phyloP scores from a whole-genome alignment of 53 echinoderm and acorn worm genomes.

The Hippasteria phrygiana region DNA sequence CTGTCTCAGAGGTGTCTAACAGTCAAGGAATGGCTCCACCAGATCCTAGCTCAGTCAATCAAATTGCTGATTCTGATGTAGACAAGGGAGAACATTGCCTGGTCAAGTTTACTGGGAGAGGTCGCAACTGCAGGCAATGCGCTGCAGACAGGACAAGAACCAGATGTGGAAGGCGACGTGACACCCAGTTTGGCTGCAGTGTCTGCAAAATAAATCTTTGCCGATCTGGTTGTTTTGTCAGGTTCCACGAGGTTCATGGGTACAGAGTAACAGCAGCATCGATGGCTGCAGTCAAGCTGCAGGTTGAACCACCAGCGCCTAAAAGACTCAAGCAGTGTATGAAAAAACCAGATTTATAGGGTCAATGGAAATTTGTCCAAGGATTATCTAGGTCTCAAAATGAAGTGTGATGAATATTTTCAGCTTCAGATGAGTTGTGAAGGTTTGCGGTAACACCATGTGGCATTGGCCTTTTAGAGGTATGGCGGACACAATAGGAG shows the following conservation, averaged over 20 bases:
- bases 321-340: neutral
- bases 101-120: slow-evolving; percentile 70
- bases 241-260: slow-evolving; percentile 35
- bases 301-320: slow-evolving; percentile 12
- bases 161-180: slow-evolving; percentile 52
- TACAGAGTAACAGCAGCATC: slow-evolving; percentile 40
- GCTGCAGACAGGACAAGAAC: slow-evolving; percentile 44
- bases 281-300: slow-evolving; percentile 9
- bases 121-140: slow-evolving; percentile 69
- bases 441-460: too few relatives aligned
- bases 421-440: too few relatives aligned
- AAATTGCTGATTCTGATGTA: neutral
- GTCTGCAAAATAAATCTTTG: slow-evolving; percentile 57
- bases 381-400: too few relatives aligned
- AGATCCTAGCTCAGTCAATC: neutral
- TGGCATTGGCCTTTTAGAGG: too few relatives aligned
- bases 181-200: slow-evolving; percentile 67
- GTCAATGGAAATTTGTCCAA: neutral
- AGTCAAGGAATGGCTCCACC: neutral
- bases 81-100: slow-evolving; percentile 40
- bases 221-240: slow-evolving; percentile 66
- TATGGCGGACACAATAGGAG: too few relatives aligned
- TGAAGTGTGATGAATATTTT: too few relatives aligned
- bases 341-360: neutral
- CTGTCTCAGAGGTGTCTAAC: neutral